Percentiles rank a stretch among this genome's conserved stretches.
phyloP scores from a whole-genome alignment of 2,888 invertebrate genomes.

The Agapostemon virescens region DNA sequence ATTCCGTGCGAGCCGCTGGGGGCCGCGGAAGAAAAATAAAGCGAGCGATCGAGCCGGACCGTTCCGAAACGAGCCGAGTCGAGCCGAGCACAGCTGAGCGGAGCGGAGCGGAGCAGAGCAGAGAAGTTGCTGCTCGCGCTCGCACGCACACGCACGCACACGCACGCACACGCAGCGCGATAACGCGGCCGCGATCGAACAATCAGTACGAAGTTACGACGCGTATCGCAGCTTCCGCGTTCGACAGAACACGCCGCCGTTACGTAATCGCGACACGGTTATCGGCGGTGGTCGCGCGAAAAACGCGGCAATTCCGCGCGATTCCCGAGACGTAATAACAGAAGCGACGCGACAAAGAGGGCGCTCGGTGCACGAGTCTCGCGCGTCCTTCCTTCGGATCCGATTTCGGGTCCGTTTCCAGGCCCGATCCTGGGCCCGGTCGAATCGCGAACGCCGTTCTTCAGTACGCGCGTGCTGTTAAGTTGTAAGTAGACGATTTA shows the following conservation, averaged over 20 bases:
- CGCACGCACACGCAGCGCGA: neutral
- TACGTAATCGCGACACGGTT: slow-evolving; percentile 41
- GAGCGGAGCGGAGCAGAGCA: too few relatives aligned
- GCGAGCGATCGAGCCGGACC: neutral
- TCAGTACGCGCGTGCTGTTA: too few relatives aligned
- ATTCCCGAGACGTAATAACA: slow-evolving; percentile 10
- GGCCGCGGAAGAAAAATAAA: slow-evolving; percentile 22
- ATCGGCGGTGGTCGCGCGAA: slow-evolving; percentile 24
- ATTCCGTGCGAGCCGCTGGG: neutral
- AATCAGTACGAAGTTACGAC: slow-evolving; percentile 21
- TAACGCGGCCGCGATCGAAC: slow-evolving; percentile 29
- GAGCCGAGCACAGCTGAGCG: neutral
- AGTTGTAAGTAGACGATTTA: too few relatives aligned
- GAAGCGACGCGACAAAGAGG: neutral
- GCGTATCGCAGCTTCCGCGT: slow-evolving; percentile 43
- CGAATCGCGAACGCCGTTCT: too few relatives aligned
- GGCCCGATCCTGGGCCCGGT: too few relatives aligned
- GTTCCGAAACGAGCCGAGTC: neutral
- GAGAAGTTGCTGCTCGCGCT: neutral
- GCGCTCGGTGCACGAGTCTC: neutral
- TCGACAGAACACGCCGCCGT: slow-evolving; percentile 27
- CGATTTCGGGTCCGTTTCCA: neutral
- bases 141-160: too few relatives aligned
- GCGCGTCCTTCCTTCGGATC: neutral
- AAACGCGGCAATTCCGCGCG: slow-evolving; percentile 46